Evolutionary conservation across 1,140 invertebrate species (phyloP).

Genomic region (Pseudomyrmex dendroicus): DNA sequence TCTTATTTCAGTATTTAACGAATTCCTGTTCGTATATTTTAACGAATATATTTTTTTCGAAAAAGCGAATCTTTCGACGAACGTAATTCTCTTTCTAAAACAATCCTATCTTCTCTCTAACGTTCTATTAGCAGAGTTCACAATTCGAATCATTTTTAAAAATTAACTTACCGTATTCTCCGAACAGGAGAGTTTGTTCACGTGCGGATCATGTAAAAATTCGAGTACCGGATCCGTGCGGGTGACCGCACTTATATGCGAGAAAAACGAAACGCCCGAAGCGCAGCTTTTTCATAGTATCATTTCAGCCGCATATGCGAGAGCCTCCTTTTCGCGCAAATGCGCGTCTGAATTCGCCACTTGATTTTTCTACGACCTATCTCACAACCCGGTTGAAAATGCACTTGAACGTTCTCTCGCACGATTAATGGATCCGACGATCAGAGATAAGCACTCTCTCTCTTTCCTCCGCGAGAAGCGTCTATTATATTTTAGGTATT

Average conservation of each 20-base stretch:
- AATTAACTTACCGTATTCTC: no score
- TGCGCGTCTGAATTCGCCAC: not conserved
- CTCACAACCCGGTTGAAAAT: not conserved
- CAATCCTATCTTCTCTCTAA: no score
- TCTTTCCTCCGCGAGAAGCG: not conserved
- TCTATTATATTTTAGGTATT: not conserved
- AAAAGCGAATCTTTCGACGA: no score
- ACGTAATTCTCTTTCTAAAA: not conserved
- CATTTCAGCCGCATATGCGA: not conserved
- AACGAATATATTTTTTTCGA: not conserved
- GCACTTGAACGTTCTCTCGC: not conserved
- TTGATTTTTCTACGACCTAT: conserved; percentile 10
- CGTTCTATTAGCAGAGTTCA: no score
- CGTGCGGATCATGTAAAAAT: not conserved
- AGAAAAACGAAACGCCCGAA: not conserved
- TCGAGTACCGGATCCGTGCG: not conserved
- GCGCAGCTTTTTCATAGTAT: conserved; percentile 1
- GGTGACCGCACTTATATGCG: not conserved
- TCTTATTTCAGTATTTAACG: conserved; percentile 1
- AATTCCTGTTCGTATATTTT: not conserved
- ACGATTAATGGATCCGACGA: conserved; percentile 16
- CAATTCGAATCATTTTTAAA: no score
- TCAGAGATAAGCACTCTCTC: not conserved
- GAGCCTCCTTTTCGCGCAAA: conserved; percentile 9
- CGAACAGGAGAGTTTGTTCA: no score